Conservation (phyloP, 2,797 vertebrate species). For the Chanos chanos region DNA sequence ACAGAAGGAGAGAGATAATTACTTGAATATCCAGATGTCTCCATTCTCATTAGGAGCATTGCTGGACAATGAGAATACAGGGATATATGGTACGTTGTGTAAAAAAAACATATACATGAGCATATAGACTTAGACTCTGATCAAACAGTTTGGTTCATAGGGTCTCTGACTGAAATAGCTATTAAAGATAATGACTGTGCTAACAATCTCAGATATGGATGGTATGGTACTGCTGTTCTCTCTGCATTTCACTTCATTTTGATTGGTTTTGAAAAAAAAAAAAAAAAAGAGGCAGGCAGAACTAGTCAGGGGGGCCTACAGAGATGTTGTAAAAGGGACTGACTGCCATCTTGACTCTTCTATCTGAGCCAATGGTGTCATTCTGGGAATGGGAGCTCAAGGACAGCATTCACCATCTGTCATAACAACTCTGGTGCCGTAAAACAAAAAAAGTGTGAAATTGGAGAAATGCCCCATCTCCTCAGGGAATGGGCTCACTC, state of each 20-base stretch:
- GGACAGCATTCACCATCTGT: slow-evolving; percentile 41
- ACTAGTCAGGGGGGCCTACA: too few species aligned
- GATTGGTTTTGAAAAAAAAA: too few species aligned
- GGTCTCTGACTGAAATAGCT: background rate
- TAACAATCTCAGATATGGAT: too few species aligned
- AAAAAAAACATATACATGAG: slow-evolving; percentile 12
- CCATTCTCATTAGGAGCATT: too few species aligned
- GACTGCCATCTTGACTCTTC: slow-evolving; percentile 25
- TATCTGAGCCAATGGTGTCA: slow-evolving; percentile 17
- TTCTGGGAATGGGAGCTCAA: slow-evolving; percentile 30
- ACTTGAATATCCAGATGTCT: slow-evolving; percentile 10
- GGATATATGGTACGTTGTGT: slow-evolving; percentile 11
- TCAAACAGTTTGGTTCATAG: background rate
- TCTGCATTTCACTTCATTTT: too few species aligned
- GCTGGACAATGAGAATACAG: background rate
- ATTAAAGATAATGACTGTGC: too few species aligned
- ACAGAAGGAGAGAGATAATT: slow-evolving; percentile 22
- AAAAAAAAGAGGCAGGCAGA: background rate
- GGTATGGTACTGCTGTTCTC: too few species aligned
- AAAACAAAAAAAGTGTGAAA: slow-evolving; percentile 15
- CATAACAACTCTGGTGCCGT: slow-evolving; percentile 25
- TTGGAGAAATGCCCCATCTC: slow-evolving; percentile 2
- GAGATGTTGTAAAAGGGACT: slow-evolving; percentile 19
- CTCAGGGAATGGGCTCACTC: background rate
- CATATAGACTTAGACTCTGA: too few species aligned